Evolutionary conservation across 2,113 vertebrate species (phyloP), one percentile per base, ranked within the genome.

Genomic region (Symphodus melops): DNA sequence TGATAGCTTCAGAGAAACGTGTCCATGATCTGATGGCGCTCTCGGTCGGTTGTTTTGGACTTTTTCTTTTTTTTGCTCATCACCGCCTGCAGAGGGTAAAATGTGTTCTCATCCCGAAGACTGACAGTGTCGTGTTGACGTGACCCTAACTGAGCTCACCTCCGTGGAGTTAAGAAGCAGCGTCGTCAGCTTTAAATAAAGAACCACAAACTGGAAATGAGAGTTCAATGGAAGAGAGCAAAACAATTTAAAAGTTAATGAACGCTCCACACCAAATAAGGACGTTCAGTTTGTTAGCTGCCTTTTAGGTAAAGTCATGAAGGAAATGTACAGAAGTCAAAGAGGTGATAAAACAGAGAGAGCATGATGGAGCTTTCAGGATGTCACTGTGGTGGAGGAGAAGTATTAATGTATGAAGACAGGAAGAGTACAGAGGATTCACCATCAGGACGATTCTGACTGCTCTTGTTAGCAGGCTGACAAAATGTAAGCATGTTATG

Each of bases 401-500:
- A n/a, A n/a, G n/a, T n/a, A n/a, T n/a, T n/a, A n/a, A n/a, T n/a
- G n/a, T n/a, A n/a, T n/a, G n/a, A n/a, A n/a, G n/a, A n/a, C n/a
- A n/a, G n/a, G n/a, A n/a, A n/a, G n/a, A n/a, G n/a, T n/a, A n/a
- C n/a, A n/a, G n/a, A n/a, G n/a, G n/a, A n/a, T n/a, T n/a, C n/a
- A n/a, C n/a, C n/a, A n/a, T n/a, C n/a, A n/a, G n/a, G n/a, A n/a
- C n/a, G n/a, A n/a, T n/a, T n/a, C n/a, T n/a, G n/a, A n/a, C n/a
- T n/a, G n/a, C 58, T 72, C 37, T 52, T 62, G 39, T 46, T 82
- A 25, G 63, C 46, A 55, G 53, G 56, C 39, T 62, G 68, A 78
- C 62, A 51, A 72, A 82, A 69, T 28, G 33, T 19, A 77, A 87
- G 46, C 72, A 72, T 61, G 63, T 86, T 86, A 87, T 65, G 75